A percentile compares a stretch with the other conserved stretches of the same genome.
These are phyloP conservation scores for Patella caerulea DNA, from an alignment of 2,888 invertebrate species.

Conservation along the genomic window DNA sequence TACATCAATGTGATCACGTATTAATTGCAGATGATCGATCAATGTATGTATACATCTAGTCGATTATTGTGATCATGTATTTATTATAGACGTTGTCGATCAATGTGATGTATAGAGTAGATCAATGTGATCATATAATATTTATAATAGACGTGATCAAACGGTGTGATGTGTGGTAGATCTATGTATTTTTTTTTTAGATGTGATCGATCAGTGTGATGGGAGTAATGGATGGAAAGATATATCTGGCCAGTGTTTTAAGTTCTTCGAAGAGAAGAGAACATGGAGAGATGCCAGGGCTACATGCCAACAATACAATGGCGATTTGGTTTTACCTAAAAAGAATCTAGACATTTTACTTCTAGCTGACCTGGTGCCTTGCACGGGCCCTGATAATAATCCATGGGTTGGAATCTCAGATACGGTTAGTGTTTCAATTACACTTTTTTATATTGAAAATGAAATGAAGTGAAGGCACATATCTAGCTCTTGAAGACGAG, in stretches of 20 bases:
- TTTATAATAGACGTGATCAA: not conserved
- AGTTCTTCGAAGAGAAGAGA: conserved; percentile 39
- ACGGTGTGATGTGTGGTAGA: not conserved
- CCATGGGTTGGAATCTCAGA: conserved; percentile 55
- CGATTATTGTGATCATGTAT: too few relatives aligned
- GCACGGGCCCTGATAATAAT: conserved; percentile 38
- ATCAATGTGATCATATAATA: too few relatives aligned
- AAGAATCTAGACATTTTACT: conserved; percentile 31
- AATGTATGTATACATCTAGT: too few relatives aligned
- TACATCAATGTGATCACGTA: too few relatives aligned
- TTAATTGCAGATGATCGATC: not conserved
- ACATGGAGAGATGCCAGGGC: conserved; percentile 48
- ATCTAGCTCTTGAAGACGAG: too few relatives aligned
- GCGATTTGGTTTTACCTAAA: conserved; percentile 39
- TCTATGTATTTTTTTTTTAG: conserved; percentile 30
- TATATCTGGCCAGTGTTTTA: conserved; percentile 43
- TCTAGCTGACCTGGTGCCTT: conserved; percentile 40
- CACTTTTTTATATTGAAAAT: not conserved
- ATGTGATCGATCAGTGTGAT: conserved; percentile 47
- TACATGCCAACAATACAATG: conserved; percentile 42
- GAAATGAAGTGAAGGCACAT: too few relatives aligned
- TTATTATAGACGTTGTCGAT: not conserved
- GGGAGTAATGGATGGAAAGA: conserved; percentile 47
- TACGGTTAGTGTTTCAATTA: conserved; percentile 37
- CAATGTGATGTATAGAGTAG: not conserved